Evolutionary conservation across 2,888 invertebrate genomes (phyloP).

Genomic region (Chloroclystis v-ata): DNA sequence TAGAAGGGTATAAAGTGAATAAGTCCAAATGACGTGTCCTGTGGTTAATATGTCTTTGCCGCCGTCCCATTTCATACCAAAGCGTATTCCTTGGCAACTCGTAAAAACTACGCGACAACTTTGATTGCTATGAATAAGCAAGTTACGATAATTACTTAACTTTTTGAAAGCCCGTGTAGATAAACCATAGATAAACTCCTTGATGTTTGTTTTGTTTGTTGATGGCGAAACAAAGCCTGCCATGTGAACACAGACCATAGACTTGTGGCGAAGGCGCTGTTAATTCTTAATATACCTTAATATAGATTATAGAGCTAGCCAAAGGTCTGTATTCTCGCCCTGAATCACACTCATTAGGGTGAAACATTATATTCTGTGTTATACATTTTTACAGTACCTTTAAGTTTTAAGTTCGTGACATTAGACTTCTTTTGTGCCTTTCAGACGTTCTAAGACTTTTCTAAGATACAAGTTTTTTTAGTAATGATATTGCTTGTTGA

Average conservation of each 20-base stretch:
- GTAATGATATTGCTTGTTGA: slow-evolving; percentile 6
- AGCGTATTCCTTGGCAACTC: slow-evolving; percentile 13
- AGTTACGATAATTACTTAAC: slow-evolving; percentile 20
- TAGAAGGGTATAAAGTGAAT: too few relatives aligned
- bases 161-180: slow-evolving; percentile 17
- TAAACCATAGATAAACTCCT: slow-evolving; percentile 13
- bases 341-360: slow-evolving; percentile 9
- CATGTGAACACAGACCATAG: slow-evolving; percentile 9
- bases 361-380: slow-evolving; percentile 15
- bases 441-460: slow-evolving; percentile 9
- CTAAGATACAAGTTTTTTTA: slow-evolving; percentile 12
- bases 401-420: slow-evolving; percentile 12
- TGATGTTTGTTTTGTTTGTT: slow-evolving; percentile 15
- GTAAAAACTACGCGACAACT: slow-evolving; percentile 23
- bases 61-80: slow-evolving; percentile 4
- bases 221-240: slow-evolving; percentile 5
- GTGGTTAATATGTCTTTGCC: too few relatives aligned
- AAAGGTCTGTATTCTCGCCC: background rate
- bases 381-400: slow-evolving; percentile 11
- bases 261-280: slow-evolving; percentile 3
- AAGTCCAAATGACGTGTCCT: too few relatives aligned
- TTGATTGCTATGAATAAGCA: slow-evolving; percentile 21
- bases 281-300: background rate
- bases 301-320: too few relatives aligned
- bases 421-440: slow-evolving; percentile 16